Evolutionary conservation across 1,140 invertebrate species (phyloP).

Genomic region (Armadillidium nasatum): DNA sequence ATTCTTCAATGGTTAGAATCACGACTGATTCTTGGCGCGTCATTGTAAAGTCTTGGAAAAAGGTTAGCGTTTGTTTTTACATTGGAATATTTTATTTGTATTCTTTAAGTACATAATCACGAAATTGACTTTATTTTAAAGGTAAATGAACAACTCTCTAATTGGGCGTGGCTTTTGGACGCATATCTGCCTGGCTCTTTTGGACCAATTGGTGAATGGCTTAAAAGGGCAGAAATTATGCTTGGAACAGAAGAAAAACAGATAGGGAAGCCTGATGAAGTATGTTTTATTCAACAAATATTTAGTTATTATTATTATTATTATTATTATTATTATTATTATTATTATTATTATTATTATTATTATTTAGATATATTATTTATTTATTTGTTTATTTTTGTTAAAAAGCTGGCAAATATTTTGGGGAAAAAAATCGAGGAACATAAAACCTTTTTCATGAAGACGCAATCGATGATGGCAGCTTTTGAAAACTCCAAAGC

Average conservation of each 20-base stretch:
- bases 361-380: no score
- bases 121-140: background rate
- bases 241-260: slow-evolving; percentile 72
- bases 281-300: slow-evolving; percentile 46
- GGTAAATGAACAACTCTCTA: slow-evolving; percentile 59
- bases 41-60: slow-evolving; percentile 68
- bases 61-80: slow-evolving; percentile 47
- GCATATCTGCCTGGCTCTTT: slow-evolving; percentile 75
- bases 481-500: slow-evolving; percentile 66
- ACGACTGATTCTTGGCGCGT: slow-evolving; percentile 73
- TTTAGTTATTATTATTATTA: no score
- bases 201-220: slow-evolving; percentile 78
- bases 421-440: slow-evolving; percentile 82
- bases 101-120: background rate
- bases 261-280: slow-evolving; percentile 73
- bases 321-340: no score
- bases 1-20: slow-evolving; percentile 67
- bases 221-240: slow-evolving; percentile 77
- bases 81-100: background rate
- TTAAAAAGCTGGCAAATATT: slow-evolving; percentile 58
- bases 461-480: slow-evolving; percentile 67
- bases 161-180: slow-evolving; percentile 82
- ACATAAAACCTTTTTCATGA: slow-evolving; percentile 81
- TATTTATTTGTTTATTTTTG: no score
- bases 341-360: no score